These are phyloP conservation scores for Varanus komodoensis DNA, from an alignment of 2,113 vertebrate species.

Conservation along the genomic window DNA sequence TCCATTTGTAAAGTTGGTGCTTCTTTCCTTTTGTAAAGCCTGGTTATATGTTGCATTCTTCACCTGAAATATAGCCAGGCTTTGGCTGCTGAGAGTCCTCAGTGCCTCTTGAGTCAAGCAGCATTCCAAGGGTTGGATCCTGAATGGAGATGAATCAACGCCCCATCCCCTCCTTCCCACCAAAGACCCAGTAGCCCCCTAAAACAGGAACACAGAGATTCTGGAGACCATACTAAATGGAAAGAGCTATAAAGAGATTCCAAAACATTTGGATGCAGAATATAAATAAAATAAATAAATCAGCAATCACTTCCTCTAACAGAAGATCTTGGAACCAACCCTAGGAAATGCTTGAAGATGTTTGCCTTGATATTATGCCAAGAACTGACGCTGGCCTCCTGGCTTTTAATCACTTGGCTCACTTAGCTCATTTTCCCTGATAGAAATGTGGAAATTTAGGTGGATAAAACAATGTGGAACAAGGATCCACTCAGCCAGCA, in stretches of 20 bases:
- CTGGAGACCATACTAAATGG: no score
- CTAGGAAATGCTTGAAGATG: not conserved
- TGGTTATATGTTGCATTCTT: not conserved
- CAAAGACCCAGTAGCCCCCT: no score
- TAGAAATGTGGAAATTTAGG: not conserved
- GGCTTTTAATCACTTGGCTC: not conserved
- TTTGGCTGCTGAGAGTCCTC: not conserved
- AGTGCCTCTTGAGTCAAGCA: not conserved
- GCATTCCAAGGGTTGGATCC: no score
- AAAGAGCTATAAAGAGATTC: no score
- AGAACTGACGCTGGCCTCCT: not conserved
- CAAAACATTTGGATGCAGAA: no score
- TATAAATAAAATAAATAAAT: no score
- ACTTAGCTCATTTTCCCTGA: not conserved
- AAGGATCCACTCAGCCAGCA: not conserved
- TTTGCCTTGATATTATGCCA: not conserved
- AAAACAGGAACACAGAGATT: no score
- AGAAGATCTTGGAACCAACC: no score
- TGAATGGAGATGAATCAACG: no score
- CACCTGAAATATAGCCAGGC: not conserved
- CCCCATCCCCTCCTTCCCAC: no score
- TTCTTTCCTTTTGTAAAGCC: conserved; percentile 12
- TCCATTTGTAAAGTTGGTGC: conserved; percentile 46
- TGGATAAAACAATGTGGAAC: not conserved
- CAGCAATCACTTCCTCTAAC: no score